A percentile compares a stretch with the other conserved stretches of the same genome.
Conservation (phyloP, 2,888 invertebrate species). For the Andrena bicolor region DNA sequence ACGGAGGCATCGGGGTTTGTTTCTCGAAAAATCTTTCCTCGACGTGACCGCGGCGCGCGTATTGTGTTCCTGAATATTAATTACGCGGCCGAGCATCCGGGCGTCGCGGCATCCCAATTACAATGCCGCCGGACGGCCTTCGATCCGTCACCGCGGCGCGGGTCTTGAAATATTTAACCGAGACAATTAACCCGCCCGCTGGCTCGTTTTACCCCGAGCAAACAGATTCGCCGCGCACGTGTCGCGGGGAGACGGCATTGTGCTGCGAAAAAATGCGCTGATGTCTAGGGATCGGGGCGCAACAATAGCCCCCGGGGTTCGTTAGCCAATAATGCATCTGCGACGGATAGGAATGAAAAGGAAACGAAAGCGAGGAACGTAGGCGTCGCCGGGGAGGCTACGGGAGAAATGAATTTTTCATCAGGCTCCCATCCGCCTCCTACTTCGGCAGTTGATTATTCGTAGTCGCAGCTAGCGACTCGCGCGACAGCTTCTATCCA, state of each 20-base stretch:
- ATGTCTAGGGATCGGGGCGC: slow-evolving; percentile 2
- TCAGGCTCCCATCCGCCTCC: not conserved
- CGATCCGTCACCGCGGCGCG: not conserved
- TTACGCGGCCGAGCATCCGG: slow-evolving; percentile 29
- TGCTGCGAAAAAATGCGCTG: not conserved
- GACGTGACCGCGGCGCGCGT: slow-evolving; percentile 33
- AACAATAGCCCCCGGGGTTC: not conserved
- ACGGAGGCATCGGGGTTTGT: slow-evolving; percentile 15
- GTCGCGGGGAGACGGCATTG: not conserved
- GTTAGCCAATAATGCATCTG: not conserved
- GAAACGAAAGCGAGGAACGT: not conserved
- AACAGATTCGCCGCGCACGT: not conserved
- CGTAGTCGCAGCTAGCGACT: not conserved
- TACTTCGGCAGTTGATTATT: not conserved
- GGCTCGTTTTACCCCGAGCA: not conserved
- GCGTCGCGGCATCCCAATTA: slow-evolving; percentile 25
- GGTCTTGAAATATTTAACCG: not conserved
- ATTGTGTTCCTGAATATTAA: slow-evolving; percentile 51
- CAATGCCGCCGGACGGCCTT: not conserved
- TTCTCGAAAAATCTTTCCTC: slow-evolving; percentile 56
- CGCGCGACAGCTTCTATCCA: not conserved
- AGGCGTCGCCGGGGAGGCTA: not conserved
- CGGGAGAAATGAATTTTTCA: slow-evolving; percentile 9
- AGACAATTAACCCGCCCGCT: not conserved
- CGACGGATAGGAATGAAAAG: not conserved